phyloP scores from a whole-genome alignment of 2,797 vertebrate species.

The Scolopax bukidnonensis region DNA sequence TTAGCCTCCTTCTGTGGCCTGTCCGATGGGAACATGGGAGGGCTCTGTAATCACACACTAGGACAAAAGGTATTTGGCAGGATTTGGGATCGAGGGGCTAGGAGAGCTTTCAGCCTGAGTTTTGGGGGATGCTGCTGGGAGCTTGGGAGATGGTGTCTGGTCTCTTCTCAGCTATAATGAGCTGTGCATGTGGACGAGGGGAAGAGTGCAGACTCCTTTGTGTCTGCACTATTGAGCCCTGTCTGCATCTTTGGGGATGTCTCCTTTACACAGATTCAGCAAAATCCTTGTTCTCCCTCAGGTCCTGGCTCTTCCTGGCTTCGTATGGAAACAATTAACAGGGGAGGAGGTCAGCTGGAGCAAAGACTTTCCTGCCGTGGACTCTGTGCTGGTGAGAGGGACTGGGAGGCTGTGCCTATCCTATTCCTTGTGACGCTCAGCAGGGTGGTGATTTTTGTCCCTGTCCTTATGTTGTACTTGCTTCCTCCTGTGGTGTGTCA shows the following conservation, averaged over 20 bases:
- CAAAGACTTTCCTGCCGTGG: conserved; percentile 95
- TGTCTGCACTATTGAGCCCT: background rate
- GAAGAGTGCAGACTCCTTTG: background rate
- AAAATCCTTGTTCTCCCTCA: conserved; percentile 58
- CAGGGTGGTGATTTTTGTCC: background rate
- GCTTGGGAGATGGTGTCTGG: background rate
- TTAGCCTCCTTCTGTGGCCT: background rate
- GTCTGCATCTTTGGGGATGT: background rate
- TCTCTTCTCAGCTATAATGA: background rate
- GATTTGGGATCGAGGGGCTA: background rate
- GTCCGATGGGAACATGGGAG: fast-evolving
- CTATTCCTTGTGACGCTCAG: background rate
- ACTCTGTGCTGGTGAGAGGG: conserved; percentile 90
- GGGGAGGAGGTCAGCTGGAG: conserved; percentile 95
- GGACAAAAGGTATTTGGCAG: background rate
- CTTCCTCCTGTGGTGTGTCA: background rate
- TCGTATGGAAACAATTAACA: conserved; percentile 97
- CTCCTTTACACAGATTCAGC: background rate
- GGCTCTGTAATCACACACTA: background rate
- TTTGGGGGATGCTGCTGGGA: background rate
- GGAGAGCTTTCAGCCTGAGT: background rate
- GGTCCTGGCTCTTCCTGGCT: conserved; percentile 94
- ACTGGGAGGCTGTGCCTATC: background rate
- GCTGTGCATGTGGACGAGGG: background rate
- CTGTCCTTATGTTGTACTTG: background rate